A percentile compares a stretch with the other conserved stretches of the same genome.
Conservation (phyloP, 2,113 vertebrate species). For the Psephotus haematonotus region DNA sequence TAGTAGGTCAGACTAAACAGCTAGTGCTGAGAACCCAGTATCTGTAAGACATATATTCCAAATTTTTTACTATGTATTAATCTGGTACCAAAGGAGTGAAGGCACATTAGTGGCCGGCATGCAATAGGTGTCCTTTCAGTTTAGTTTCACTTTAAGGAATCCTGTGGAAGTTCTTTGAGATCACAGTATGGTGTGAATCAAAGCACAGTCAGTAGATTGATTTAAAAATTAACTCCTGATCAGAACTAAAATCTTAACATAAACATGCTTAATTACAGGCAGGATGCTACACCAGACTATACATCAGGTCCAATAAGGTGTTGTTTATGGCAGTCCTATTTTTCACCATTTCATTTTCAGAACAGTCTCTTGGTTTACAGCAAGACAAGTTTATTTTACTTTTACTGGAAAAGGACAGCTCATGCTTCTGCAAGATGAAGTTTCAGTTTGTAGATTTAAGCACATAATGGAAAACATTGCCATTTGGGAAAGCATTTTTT, state of each 20-base stretch:
- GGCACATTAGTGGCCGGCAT: neutral
- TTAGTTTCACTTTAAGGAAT: neutral
- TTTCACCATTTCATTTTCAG: neutral
- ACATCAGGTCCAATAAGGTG: neutral
- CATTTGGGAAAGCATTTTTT: neutral
- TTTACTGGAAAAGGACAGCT: neutral
- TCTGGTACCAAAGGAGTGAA: neutral
- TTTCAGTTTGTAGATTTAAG: neutral
- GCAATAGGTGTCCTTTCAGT: neutral
- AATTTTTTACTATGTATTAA: neutral
- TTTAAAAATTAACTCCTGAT: neutral
- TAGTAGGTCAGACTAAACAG: neutral
- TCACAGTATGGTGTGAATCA: neutral
- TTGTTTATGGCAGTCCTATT: neutral
- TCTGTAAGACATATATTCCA: neutral
- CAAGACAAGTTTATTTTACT: neutral
- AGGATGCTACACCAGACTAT: neutral
- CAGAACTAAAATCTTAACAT: neutral
- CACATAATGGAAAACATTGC: neutral
- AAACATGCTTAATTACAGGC: neutral
- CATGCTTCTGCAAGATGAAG: neutral
- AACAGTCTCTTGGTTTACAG: neutral
- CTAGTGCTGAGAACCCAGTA: neutral
- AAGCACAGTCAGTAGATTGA: neutral
- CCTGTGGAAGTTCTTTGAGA: neutral